These are phyloP conservation scores for Diadegma fenestrale DNA, from an alignment of 2,888 invertebrate species.

Conservation along the genomic window DNA sequence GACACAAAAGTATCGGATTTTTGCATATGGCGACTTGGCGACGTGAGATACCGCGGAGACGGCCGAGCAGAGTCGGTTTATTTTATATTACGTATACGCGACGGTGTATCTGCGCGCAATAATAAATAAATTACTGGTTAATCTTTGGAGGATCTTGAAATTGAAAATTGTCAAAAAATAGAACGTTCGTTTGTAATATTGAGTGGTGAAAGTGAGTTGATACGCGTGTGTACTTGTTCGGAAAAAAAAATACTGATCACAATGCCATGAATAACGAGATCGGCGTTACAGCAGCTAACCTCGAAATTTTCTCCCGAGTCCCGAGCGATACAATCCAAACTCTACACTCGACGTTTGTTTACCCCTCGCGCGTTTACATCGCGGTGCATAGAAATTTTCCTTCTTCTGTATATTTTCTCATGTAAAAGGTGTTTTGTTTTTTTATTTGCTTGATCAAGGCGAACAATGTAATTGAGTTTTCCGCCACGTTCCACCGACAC, in stretches of 20 bases:
- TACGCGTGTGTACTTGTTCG: constrained; percentile 36
- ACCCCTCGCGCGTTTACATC: background rate
- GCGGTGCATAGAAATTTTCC: background rate
- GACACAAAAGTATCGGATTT: constrained; percentile 55
- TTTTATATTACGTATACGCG: constrained; percentile 14
- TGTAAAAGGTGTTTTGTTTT: constrained; percentile 2
- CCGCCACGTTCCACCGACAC: constrained; percentile 28
- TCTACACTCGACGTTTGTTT: background rate
- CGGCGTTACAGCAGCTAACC: constrained; percentile 63
- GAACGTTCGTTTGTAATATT: constrained; percentile 8
- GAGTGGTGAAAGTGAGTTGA: constrained; percentile 1
- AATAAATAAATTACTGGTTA: background rate
- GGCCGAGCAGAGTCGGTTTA: constrained; percentile 23
- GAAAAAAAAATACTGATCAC: constrained; percentile 18
- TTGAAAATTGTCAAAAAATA: background rate
- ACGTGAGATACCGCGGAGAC: constrained; percentile 42
- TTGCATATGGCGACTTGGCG: constrained; percentile 62
- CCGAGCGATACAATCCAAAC: background rate
- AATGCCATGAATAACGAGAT: constrained; percentile 54
- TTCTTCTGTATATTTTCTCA: background rate
- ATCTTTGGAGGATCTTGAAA: background rate
- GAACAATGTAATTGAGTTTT: constrained; percentile 21
- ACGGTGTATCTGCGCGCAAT: constrained; percentile 7
- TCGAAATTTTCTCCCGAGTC: constrained; percentile 26
- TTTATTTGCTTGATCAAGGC: background rate